These are phyloP conservation scores for Drosophila fuyamai DNA, from an alignment of 1,140 invertebrate genomes.

Conservation along the genomic window DNA sequence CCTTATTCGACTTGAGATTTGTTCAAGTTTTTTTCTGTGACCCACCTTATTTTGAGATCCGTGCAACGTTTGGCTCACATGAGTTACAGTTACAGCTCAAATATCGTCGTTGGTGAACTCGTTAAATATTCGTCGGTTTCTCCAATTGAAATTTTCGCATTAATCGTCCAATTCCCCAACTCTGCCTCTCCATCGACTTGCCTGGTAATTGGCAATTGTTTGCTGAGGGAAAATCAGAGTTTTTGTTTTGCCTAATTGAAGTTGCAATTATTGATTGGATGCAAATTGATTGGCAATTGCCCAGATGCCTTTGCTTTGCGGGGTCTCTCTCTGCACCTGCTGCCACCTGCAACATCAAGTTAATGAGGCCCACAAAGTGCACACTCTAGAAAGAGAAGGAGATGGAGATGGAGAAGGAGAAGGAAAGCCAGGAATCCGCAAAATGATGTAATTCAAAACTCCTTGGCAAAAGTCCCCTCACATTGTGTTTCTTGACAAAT, in stretches of 20 bases:
- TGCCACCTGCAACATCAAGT: constrained; percentile 28
- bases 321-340: constrained; percentile 57
- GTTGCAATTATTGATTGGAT: constrained; percentile 80
- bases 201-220: constrained; percentile 72
- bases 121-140: constrained; percentile 49
- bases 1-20: not conserved
- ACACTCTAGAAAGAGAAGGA: too few relatives aligned
- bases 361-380: constrained; percentile 40
- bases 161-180: constrained; percentile 22
- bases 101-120: constrained; percentile 28
- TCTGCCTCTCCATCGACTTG: not conserved
- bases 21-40: not conserved
- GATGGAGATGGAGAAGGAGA: not conserved
- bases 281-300: constrained; percentile 79
- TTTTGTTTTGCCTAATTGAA: constrained; percentile 73
- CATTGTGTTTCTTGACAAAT: constrained; percentile 72
- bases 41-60: constrained; percentile 18
- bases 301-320: constrained; percentile 17
- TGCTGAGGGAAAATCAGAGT: constrained; percentile 29
- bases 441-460: constrained; percentile 70
- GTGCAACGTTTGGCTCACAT: not conserved
- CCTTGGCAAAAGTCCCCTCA: constrained; percentile 33
- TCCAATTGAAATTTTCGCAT: constrained; percentile 48
- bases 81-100: constrained; percentile 26
- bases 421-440: constrained; percentile 38